phyloP scores from a whole-genome alignment of 2,888 invertebrate species.

The Epinotia brunnichana region DNA sequence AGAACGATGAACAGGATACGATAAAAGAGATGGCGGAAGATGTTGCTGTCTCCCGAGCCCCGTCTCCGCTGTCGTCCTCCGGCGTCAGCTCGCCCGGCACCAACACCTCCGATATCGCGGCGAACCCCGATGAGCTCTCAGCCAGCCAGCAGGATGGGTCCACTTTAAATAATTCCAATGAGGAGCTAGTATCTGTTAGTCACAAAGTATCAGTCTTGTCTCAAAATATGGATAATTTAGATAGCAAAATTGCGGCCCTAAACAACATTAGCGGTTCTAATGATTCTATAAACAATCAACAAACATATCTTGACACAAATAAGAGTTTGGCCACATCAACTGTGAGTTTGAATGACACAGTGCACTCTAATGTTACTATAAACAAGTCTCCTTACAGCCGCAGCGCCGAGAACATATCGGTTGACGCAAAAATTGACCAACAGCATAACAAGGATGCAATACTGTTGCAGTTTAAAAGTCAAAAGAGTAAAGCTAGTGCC shows the following conservation, averaged over 20 bases:
- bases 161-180: background rate
- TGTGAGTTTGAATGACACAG: constrained; percentile 63
- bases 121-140: constrained; percentile 50
- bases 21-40: constrained; percentile 42
- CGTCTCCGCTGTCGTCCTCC: constrained; percentile 52
- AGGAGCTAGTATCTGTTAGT: background rate
- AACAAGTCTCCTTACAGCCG: constrained; percentile 62
- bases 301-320: constrained; percentile 38
- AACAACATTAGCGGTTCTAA: constrained; percentile 12
- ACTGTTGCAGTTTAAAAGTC: constrained; percentile 64
- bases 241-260: background rate
- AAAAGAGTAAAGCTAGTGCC: constrained; percentile 68
- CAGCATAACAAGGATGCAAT: constrained; percentile 64
- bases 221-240: constrained; percentile 34
- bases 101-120: constrained; percentile 47
- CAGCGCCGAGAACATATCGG: constrained; percentile 72
- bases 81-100: constrained; percentile 54
- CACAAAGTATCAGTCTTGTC: constrained; percentile 13
- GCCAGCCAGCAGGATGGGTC: constrained; percentile 6
- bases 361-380: constrained; percentile 49
- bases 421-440: constrained; percentile 47
- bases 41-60: constrained; percentile 50
- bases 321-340: constrained; percentile 64
- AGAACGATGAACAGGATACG: constrained; percentile 33
- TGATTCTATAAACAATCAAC: constrained; percentile 18